Evolutionary conservation across 2,888 invertebrate genomes (phyloP), one percentile per base, ranked within the genome.

Genomic region (Acronicta psi): DNA sequence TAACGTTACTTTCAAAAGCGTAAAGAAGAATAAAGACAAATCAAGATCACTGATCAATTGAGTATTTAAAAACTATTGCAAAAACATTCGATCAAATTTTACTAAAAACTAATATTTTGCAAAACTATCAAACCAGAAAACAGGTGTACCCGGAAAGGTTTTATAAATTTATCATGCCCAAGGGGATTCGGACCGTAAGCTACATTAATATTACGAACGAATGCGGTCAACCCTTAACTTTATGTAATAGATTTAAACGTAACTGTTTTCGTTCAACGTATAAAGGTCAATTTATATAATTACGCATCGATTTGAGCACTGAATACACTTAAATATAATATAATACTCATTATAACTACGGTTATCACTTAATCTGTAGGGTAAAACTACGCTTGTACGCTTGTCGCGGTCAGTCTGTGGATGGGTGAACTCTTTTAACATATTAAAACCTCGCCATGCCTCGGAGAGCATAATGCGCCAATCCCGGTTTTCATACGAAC

Each of bases 161-260:
- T 58, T 46, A 55, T 20, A 66, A 66, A 74, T 73, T 47, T 55
- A 73, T 59, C 59, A 38, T 44, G 20, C 49, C 68, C 66, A 42
- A 59, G 49, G 20, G 59, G 51, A 49, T 60, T 59, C 57, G 36
- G 58, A 45, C 64, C 58, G 43, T 70, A 55, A 49, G 53, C 45
- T 45, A 44, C 51, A 68, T 61, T 73, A 67, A 58, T 59, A 57
- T 58, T 54, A 61, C 40, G 42, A 44, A 61, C 47, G 41, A 67
- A 63, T 52, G 57, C 59, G 60, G 59, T 59, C 57, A 52, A 63
- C 62, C 69, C 65, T 42, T 50, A 56, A 66, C 51, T 58, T 38
- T 25, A n/a, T 17, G 44, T 64, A 66, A 58, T 69, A 59, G 45
- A 69, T 67, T 60, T 59, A 60, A 64, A 49, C 45, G 17, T 34